These are phyloP conservation scores for Aphidius ervi DNA, from an alignment of 1,140 invertebrate genomes.

Conservation along the genomic window DNA sequence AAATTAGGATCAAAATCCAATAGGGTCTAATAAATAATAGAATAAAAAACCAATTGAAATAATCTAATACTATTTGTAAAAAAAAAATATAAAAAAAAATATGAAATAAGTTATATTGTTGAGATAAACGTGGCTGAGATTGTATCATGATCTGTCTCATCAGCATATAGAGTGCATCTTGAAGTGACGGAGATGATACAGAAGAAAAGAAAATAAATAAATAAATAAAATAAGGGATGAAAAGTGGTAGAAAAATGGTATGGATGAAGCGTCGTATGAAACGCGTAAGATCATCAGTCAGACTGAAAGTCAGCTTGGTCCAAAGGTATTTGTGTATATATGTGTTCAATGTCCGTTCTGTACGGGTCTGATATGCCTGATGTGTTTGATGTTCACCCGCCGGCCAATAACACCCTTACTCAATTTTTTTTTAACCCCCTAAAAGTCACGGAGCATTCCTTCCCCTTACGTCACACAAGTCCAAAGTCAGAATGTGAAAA, in stretches of 20 bases:
- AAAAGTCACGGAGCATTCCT: conserved; percentile 5
- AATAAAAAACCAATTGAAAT: conserved; percentile 9
- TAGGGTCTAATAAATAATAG: too few relatives aligned
- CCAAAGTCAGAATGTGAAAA: conserved; percentile 50
- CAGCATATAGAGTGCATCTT: conserved; percentile 45
- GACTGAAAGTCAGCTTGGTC: conserved; percentile 28
- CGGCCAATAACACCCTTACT: conserved; percentile 46
- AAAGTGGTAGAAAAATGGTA: conserved; percentile 18
- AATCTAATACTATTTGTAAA: not conserved
- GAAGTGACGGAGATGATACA: conserved; percentile 23
- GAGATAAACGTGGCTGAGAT: conserved; percentile 16
- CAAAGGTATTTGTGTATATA: not conserved
- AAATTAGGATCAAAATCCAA: too few relatives aligned
- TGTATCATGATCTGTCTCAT: conserved; percentile 36
- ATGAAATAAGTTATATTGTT: not conserved
- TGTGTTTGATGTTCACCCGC: conserved; percentile 27
- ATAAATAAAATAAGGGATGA: too few relatives aligned
- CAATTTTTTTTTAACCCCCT: conserved; percentile 1
- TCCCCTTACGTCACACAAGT: conserved; percentile 22
- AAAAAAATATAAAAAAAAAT: conserved; percentile 2
- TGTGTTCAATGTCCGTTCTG: too few relatives aligned
- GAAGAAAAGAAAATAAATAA: conserved; percentile 28
- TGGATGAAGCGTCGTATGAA: conserved; percentile 29
- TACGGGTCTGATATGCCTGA: too few relatives aligned
- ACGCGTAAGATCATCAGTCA: conserved; percentile 48